phyloP scores from a whole-genome alignment of 2,797 vertebrate genomes.

The Pangasius sanitwongsei region DNA sequence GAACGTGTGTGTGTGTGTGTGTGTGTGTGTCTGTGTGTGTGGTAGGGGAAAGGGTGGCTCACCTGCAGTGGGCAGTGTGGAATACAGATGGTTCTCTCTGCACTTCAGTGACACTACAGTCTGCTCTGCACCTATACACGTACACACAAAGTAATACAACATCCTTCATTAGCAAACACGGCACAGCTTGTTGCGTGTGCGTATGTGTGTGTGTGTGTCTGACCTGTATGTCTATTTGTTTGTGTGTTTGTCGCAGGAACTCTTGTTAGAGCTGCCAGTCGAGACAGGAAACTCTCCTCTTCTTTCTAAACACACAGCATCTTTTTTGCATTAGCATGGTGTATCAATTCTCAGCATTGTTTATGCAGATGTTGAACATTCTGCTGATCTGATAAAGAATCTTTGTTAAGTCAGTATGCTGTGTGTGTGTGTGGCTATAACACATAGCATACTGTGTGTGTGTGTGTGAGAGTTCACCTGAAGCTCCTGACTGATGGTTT shows the following conservation, averaged over 20 bases:
- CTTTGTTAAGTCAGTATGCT: background rate
- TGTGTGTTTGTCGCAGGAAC: conserved; percentile 18
- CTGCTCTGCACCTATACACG: background rate
- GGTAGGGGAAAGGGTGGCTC: background rate
- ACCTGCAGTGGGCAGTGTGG: background rate
- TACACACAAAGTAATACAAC: background rate
- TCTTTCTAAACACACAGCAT: conserved; percentile 29
- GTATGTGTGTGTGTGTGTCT: background rate
- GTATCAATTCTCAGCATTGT: no score
- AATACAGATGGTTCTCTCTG: background rate
- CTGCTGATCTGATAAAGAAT: background rate
- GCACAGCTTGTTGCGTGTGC: background rate
- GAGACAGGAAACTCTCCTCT: conserved; percentile 38
- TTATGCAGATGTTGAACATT: background rate
- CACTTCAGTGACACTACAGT: background rate
- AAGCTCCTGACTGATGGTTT: conserved; percentile 38
- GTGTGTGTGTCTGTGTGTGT: background rate
- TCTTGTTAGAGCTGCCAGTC: conserved; percentile 36
- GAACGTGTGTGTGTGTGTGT: background rate
- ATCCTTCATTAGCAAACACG: background rate
- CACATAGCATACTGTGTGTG: background rate
- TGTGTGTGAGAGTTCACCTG: conserved; percentile 11
- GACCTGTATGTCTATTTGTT: conserved; percentile 22
- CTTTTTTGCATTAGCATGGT: background rate
- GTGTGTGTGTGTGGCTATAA: background rate